These are phyloP conservation scores for Diprion similis DNA, from an alignment of 1,140 invertebrate species.

Conservation along the genomic window DNA sequence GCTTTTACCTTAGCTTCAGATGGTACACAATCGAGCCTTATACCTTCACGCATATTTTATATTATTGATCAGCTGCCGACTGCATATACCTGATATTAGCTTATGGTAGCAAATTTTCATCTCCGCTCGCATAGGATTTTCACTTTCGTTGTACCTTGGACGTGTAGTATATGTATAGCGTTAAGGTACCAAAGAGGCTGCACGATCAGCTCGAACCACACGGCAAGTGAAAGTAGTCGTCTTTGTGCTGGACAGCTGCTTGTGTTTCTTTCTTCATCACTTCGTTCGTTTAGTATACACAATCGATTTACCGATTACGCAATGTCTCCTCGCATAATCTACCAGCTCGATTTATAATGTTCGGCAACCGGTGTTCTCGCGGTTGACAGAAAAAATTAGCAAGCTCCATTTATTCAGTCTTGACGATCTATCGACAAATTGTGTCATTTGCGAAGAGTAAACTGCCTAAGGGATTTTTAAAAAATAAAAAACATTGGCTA, in stretches of 20 bases:
- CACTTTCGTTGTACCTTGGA: background rate
- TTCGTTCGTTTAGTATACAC: background rate
- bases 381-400: background rate
- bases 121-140: background rate
- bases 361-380: no score
- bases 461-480: no score
- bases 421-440: background rate
- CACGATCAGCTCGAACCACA: background rate
- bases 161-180: no score
- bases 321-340: background rate
- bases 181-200: background rate
- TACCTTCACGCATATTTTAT: no score
- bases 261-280: background rate
- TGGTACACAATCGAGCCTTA: no score
- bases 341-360: background rate
- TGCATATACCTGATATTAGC: no score
- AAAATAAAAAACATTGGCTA: no score
- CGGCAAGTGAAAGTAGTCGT: slow-evolving; percentile 7
- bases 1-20: no score
- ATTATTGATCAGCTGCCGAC: no score
- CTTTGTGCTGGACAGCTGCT: background rate
- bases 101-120: background rate
- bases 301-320: slow-evolving; percentile 5
- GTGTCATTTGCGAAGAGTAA: background rate
- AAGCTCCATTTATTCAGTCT: background rate